Conservation (phyloP, 2,113 vertebrate genomes). For the Prolemur simus region DNA sequence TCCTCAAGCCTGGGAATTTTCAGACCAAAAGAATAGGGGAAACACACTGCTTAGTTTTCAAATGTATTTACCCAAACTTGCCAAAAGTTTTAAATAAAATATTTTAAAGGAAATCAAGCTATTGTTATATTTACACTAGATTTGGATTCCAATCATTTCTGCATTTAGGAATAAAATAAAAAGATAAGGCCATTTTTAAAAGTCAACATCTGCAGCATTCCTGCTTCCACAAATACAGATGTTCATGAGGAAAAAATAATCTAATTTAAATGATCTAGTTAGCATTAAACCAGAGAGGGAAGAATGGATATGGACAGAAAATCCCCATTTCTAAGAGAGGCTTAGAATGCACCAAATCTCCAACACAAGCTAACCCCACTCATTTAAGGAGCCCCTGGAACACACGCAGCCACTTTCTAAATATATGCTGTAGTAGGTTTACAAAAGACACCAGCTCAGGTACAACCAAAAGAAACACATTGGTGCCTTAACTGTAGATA, state of each 20-base stretch:
- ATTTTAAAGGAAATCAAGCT: conserved; percentile 11
- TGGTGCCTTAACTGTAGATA: neutral
- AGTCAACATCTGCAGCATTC: neutral
- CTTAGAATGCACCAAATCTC: neutral
- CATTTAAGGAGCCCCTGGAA: neutral
- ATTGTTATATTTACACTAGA: neutral
- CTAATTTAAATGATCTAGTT: conserved; percentile 30
- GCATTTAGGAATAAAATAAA: neutral
- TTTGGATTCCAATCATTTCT: neutral
- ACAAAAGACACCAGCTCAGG: neutral
- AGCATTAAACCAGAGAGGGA: neutral
- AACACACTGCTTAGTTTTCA: conserved; percentile 9
- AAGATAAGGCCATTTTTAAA: neutral
- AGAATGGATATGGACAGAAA: neutral
- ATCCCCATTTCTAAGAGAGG: conserved; percentile 3
- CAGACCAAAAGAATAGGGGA: conserved; percentile 40
- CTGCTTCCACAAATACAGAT: conserved; percentile 31
- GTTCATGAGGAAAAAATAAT: neutral
- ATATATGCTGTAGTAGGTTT: neutral
- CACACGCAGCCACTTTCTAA: conserved; percentile 27
- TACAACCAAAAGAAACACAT: conserved; percentile 31
- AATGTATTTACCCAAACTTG: conserved; percentile 61
- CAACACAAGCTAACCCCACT: conserved; percentile 37
- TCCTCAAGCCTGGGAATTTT: conserved; percentile 42
- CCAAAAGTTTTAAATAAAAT: conserved; percentile 67